Evolutionary conservation across 2,797 vertebrate species (phyloP), one percentile per base, ranked within the genome.

Genomic region (Hyperoplus immaculatus): DNA sequence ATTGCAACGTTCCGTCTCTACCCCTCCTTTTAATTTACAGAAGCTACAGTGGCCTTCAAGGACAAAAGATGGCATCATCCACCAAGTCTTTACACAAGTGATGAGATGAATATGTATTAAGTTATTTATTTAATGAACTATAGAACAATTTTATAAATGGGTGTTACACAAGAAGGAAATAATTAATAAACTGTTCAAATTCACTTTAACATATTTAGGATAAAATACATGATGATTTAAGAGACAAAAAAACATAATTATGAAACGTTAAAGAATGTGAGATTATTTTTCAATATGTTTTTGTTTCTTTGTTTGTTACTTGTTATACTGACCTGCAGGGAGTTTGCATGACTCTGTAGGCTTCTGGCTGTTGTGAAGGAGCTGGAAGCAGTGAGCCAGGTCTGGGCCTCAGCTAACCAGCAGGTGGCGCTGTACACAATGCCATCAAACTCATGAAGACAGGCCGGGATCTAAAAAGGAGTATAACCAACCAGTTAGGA

Each of bases 361-460:
- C 89, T 93, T 91, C 92, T 97, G 14, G 96, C 95, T 77, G 96
- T 95, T 47, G 94, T 93, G 39, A 93, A 96, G 15, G 89, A 88
- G 66, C 85, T 86, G 10, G 95, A 90, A 59, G 88, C 75, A 39
- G 76, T 86, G 54, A 99, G 90, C 95, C 97, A 95, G 10, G 42
- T 82, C 41, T 88, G 90, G 3, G 96, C 95, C 45, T 95, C 97
- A 3, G 95, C 94, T 54, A 98, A 89, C 98, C 98, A 99, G 69
- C 86, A 86, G 76, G 91, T 83, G 41, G 95, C 93, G 43, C 93
- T 95, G 85, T 89, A 92, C 66, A 96, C 38, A 61, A 96, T 89
- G 47, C 98, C 96, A 10, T 95, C 92, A 63, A 95, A 97, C 49
- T 98, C 97, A 86, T 97, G 96, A 61, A 98, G 92, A 85, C 93